Percentiles rank a stretch among this genome's conserved stretches.
phyloP scores from a whole-genome alignment of 2,113 vertebrate genomes.

The Machaerirhynchus nigripectus region DNA sequence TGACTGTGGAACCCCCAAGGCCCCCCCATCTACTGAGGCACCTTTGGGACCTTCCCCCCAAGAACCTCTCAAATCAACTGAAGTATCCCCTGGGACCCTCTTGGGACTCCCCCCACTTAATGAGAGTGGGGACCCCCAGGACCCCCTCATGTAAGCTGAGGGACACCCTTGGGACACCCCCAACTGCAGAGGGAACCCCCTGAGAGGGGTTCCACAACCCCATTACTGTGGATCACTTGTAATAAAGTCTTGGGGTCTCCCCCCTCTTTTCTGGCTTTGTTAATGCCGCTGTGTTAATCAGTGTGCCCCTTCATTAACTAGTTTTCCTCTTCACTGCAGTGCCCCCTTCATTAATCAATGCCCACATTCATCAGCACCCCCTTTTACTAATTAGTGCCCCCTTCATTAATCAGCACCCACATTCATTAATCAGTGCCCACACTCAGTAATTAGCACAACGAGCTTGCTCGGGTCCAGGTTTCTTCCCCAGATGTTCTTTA shows the following conservation, averaged over 20 bases:
- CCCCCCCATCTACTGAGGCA: too few species aligned
- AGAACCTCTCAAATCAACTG: background rate
- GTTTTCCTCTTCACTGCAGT: background rate
- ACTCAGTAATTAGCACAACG: background rate
- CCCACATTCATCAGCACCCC: background rate
- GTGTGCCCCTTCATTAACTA: background rate
- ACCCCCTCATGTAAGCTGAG: background rate
- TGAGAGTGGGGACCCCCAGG: background rate
- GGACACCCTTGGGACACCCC: background rate
- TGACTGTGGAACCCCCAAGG: too few species aligned
- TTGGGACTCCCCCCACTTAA: background rate
- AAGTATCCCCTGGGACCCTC: background rate
- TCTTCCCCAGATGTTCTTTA: rapidly evolving
- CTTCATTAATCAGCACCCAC: too few species aligned
- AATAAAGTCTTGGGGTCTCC: background rate
- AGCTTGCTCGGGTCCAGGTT: too few species aligned
- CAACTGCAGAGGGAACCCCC: background rate
- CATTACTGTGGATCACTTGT: background rate
- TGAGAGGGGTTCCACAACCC: background rate
- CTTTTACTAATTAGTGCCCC: background rate
- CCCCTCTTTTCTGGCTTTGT: background rate
- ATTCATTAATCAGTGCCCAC: too few species aligned
- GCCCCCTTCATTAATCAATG: background rate
- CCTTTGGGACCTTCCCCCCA: too few species aligned
- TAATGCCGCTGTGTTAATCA: background rate